A percentile compares a stretch with the other conserved stretches of the same genome.
Conservation (phyloP, 1,140 invertebrate genomes). For the Microplitis demolitor region DNA sequence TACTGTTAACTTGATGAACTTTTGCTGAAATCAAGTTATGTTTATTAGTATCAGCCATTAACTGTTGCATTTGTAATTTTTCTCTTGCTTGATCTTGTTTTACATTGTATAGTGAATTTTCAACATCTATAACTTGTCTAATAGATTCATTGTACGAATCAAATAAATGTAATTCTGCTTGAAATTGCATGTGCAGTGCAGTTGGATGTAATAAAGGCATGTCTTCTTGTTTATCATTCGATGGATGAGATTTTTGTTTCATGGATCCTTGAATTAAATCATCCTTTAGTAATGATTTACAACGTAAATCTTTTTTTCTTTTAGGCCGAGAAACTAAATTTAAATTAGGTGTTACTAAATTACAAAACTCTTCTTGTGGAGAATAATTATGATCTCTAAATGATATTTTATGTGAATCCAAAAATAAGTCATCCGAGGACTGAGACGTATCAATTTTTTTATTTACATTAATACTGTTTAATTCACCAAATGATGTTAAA, state of each 20-base stretch:
- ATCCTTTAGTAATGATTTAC: not conserved
- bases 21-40: constrained; percentile 20
- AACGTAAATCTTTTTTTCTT: constrained; percentile 37
- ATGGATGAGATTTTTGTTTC: constrained; percentile 23
- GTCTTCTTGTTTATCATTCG: constrained; percentile 31
- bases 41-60: constrained; percentile 30
- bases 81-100: constrained; percentile 44
- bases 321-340: constrained; percentile 52
- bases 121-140: constrained; percentile 50
- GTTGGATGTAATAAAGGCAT: constrained; percentile 48
- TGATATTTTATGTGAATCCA: constrained; percentile 54
- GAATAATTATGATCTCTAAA: constrained; percentile 49
- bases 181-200: constrained; percentile 57
- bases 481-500: not conserved
- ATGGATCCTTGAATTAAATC: not conserved
- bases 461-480: constrained; percentile 31
- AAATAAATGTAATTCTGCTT: constrained; percentile 56
- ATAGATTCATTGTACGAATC: constrained; percentile 57
- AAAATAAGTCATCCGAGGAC: constrained; percentile 39
- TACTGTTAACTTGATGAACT: constrained; percentile 19
- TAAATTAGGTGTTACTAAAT: constrained; percentile 53
- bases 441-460: constrained; percentile 35
- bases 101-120: constrained; percentile 50
- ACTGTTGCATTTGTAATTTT: constrained; percentile 38
- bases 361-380: constrained; percentile 51